These are phyloP conservation scores for Oophaga sylvatica DNA, from an alignment of 2,797 vertebrate genomes.

Conservation along the genomic window DNA sequence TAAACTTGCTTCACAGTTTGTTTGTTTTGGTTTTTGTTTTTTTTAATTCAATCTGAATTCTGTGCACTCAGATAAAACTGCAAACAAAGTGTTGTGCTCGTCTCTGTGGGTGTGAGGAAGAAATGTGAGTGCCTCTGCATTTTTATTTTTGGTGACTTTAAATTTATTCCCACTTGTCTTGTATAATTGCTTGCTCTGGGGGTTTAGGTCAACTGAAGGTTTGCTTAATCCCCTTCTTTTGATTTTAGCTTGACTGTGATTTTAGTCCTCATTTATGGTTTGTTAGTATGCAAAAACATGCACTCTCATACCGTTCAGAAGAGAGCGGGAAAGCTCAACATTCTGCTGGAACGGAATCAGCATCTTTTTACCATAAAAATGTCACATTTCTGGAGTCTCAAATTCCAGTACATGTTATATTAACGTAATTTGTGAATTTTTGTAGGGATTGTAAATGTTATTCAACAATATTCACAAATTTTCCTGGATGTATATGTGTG, in stretches of 20 bases:
- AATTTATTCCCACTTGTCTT: constrained; percentile 39
- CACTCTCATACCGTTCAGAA: constrained; percentile 11
- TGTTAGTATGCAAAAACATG: constrained; percentile 54
- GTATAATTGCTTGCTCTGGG: constrained; percentile 48
- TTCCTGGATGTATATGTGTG: too few species aligned
- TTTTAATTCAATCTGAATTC: background rate
- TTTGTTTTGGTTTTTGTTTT: background rate
- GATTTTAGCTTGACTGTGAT: constrained; percentile 45
- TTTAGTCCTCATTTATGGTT: constrained; percentile 35
- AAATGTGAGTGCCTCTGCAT: constrained; percentile 30
- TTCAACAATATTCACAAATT: too few species aligned
- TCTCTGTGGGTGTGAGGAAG: background rate
- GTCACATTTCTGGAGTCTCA: constrained; percentile 16
- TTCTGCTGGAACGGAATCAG: background rate
- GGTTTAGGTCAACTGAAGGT: constrained; percentile 44
- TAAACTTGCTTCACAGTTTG: constrained; percentile 2
- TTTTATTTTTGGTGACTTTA: constrained; percentile 41
- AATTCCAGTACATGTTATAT: background rate
- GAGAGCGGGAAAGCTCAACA: background rate
- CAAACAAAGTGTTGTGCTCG: constrained; percentile 14
- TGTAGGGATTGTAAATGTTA: too few species aligned
- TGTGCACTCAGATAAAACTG: constrained; percentile 1
- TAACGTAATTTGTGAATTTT: background rate
- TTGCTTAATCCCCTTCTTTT: constrained; percentile 50
- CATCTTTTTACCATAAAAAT: constrained; percentile 8